A percentile compares a stretch with the other conserved stretches of the same genome.
Conservation (phyloP, 1,140 invertebrate genomes). For the Heliconius hewitsoni region DNA sequence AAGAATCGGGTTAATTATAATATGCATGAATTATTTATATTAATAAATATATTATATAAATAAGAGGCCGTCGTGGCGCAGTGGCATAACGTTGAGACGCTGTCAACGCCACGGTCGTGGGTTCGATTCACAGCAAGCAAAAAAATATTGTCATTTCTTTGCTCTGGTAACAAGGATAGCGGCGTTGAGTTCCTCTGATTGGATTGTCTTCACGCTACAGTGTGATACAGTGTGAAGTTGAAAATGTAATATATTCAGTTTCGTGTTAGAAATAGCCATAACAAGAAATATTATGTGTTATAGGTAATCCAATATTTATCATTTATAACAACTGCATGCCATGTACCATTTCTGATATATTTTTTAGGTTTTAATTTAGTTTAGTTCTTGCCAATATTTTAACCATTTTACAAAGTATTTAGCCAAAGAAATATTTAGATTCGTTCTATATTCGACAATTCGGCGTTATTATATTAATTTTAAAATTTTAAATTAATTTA, state of each 20-base stretch:
- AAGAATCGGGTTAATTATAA: neutral
- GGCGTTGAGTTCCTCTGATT: no score
- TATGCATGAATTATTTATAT: slow-evolving; percentile 3
- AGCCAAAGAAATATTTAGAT: slow-evolving; percentile 27
- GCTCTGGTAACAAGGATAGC: no score
- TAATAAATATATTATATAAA: neutral
- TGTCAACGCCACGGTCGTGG: neutral
- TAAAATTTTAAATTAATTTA: neutral
- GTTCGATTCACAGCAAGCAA: no score
- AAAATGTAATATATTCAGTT: neutral
- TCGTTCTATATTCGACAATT: neutral
- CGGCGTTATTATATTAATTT: slow-evolving; percentile 7
- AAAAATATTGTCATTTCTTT: no score
- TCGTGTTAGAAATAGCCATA: neutral
- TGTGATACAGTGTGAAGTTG: no score
- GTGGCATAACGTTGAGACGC: no score
- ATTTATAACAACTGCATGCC: neutral
- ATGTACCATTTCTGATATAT: slow-evolving; percentile 2
- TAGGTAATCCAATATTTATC: neutral
- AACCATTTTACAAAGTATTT: slow-evolving; percentile 19
- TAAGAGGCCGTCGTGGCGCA: no score
- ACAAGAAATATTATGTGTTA: neutral
- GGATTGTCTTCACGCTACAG: no score
- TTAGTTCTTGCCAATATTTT: slow-evolving; percentile 27
- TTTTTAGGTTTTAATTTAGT: neutral